A percentile compares a stretch with the other conserved stretches of the same genome.
phyloP scores from a whole-genome alignment of 2,888 invertebrate species.

The Trichogramma dendrolimi region DNA sequence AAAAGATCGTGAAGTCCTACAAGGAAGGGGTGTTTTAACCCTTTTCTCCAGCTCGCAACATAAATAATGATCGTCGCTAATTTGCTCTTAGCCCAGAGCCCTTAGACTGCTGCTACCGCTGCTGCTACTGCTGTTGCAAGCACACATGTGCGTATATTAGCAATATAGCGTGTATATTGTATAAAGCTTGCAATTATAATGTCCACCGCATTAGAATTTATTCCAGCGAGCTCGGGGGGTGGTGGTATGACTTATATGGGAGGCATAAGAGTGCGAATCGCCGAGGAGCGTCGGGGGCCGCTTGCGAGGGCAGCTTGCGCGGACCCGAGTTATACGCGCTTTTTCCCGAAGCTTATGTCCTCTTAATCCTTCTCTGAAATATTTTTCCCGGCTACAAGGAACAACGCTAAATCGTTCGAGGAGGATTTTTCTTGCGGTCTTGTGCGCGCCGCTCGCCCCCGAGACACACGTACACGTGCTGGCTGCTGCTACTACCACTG shows the following conservation, averaged over 20 bases:
- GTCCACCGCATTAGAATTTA: conserved; percentile 52
- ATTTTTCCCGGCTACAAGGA: conserved; percentile 34
- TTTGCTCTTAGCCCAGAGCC: conserved; percentile 43
- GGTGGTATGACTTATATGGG: not conserved
- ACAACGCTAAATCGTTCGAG: conserved; percentile 24
- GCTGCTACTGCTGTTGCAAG: not conserved
- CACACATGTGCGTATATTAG: conserved; percentile 7
- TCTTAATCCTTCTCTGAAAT: conserved; percentile 49
- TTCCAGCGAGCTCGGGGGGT: conserved; percentile 32
- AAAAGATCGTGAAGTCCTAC: no score
- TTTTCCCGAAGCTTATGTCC: conserved; percentile 50
- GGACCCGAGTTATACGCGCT: conserved; percentile 29
- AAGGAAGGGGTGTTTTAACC: conserved; percentile 40
- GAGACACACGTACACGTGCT: no score
- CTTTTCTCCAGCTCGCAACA: conserved; percentile 46
- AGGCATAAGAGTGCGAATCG: no score
- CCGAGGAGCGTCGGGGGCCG: not conserved
- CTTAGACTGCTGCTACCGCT: conserved; percentile 33
- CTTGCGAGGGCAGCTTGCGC: no score
- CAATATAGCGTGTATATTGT: conserved; percentile 24
- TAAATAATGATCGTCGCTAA: conserved; percentile 53
- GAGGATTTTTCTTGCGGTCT: conserved; percentile 28
- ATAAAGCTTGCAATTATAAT: conserved; percentile 52
- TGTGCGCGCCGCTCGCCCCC: conserved; percentile 2
- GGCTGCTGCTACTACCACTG: no score